Evolutionary conservation across 2,888 invertebrate genomes (phyloP).

Genomic region (Masnerella sp.): DNA sequence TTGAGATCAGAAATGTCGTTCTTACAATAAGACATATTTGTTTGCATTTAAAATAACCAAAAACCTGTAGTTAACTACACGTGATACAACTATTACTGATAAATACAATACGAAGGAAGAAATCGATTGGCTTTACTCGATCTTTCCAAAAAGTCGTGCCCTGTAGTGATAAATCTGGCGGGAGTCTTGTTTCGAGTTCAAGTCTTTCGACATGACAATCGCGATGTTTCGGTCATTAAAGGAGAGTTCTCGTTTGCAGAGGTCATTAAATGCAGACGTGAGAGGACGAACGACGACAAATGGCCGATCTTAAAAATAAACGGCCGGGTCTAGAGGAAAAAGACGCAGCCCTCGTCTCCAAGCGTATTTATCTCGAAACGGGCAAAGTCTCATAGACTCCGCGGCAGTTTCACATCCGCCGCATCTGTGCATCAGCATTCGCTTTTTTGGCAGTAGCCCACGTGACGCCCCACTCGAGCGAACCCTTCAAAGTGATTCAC

Average conservation of each 20-base stretch:
- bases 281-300: conserved; percentile 39
- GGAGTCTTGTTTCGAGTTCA: background rate
- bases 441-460: conserved; percentile 62
- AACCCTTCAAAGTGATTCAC: conserved; percentile 51
- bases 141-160: conserved; percentile 7
- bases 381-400: conserved; percentile 40
- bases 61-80: no score
- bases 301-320: conserved; percentile 52
- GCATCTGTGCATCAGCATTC: conserved; percentile 74
- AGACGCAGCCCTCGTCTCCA: conserved; percentile 15
- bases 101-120: no score
- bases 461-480: conserved; percentile 45
- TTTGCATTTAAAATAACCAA: no score
- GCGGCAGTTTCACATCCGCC: conserved; percentile 72
- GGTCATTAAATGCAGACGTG: conserved; percentile 45
- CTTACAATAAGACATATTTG: no score
- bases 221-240: conserved; percentile 38
- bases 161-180: conserved; percentile 1
- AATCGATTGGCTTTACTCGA: no score
- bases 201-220: conserved; percentile 33
- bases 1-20: no score
- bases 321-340: conserved; percentile 13
- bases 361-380: conserved; percentile 46
- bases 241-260: conserved; percentile 28
- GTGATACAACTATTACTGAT: no score